phyloP scores from a whole-genome alignment of 2,888 invertebrate genomes.

The Mycogona germanica region DNA sequence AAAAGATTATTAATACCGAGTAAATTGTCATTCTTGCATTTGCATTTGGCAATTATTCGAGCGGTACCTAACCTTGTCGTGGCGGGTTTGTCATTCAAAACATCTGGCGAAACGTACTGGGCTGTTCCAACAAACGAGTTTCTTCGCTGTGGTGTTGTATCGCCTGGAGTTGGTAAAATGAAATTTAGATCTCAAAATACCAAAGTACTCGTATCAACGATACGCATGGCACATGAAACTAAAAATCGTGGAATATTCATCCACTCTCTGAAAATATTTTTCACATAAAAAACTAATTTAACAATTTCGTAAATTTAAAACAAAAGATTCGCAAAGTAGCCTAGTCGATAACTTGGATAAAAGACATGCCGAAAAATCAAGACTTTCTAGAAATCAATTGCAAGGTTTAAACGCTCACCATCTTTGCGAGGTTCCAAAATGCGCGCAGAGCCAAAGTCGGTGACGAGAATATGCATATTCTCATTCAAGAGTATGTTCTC shows the following conservation, averaged over 20 bases:
- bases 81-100: constrained; percentile 55
- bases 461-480: constrained; percentile 89
- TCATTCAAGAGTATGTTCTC: constrained; percentile 94
- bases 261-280: too few species aligned
- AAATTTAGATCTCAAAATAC: too few species aligned
- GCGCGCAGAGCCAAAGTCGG: constrained; percentile 95
- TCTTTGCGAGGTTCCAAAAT: constrained; percentile 43
- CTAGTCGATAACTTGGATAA: too few species aligned
- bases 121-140: constrained; percentile 88
- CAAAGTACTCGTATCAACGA: too few species aligned
- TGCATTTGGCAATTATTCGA: not conserved
- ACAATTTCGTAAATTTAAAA: not conserved
- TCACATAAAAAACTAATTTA: constrained; percentile 9
- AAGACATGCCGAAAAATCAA: too few species aligned
- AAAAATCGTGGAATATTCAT: too few species aligned
- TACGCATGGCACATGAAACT: too few species aligned
- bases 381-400: not conserved
- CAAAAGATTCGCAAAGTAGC: too few species aligned
- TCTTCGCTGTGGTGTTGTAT: too few species aligned
- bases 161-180: too few species aligned
- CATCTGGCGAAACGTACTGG: constrained; percentile 96
- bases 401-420: constrained; percentile 19
- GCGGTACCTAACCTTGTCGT: constrained; percentile 21
- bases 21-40: not conserved
- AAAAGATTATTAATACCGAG: not conserved